phyloP scores from a whole-genome alignment of 2,797 vertebrate species.

The Zenarchopterus dispar region DNA sequence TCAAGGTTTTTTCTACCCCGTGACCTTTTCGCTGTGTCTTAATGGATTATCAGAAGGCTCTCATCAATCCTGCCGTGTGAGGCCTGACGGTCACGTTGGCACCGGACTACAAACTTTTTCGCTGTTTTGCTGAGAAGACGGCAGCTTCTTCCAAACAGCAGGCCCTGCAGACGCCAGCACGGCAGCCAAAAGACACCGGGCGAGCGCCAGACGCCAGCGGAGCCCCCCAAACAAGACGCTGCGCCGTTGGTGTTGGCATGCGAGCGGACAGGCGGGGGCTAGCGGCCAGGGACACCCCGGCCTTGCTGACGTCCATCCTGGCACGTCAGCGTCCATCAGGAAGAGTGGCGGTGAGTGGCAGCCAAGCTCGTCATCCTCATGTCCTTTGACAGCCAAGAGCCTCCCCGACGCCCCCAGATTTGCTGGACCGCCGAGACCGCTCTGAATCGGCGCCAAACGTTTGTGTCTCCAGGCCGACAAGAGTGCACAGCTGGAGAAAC shows the following conservation, averaged over 20 bases:
- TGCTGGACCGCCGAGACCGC: neutral
- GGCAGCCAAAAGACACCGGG: constrained; percentile 73
- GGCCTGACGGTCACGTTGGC: constrained; percentile 66
- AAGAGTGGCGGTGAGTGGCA: constrained; percentile 70
- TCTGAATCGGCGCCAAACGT: constrained; percentile 2
- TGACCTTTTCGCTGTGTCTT: constrained; percentile 68
- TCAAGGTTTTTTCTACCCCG: constrained; percentile 74
- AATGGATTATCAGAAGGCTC: constrained; percentile 75
- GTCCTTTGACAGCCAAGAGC: constrained; percentile 73
- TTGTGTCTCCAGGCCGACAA: constrained; percentile 9
- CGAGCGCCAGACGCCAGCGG: constrained; percentile 62
- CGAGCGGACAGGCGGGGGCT: constrained; percentile 54
- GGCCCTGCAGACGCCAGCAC: constrained; percentile 67
- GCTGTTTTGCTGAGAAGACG: constrained; percentile 46
- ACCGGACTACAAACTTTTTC: constrained; percentile 60
- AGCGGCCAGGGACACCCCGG: constrained; percentile 61
- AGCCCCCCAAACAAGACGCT: constrained; percentile 73
- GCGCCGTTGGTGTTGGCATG: constrained; percentile 66
- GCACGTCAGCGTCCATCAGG: constrained; percentile 77
- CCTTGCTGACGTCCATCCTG: constrained; percentile 74
- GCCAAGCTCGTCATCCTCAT: constrained; percentile 79
- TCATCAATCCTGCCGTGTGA: constrained; percentile 69
- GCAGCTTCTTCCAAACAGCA: constrained; percentile 42
- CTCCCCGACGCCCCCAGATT: neutral
- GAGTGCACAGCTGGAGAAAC: constrained; percentile 2